These are phyloP conservation scores for Tortricodes alternella DNA, from an alignment of 2,888 invertebrate genomes.

Conservation along the genomic window DNA sequence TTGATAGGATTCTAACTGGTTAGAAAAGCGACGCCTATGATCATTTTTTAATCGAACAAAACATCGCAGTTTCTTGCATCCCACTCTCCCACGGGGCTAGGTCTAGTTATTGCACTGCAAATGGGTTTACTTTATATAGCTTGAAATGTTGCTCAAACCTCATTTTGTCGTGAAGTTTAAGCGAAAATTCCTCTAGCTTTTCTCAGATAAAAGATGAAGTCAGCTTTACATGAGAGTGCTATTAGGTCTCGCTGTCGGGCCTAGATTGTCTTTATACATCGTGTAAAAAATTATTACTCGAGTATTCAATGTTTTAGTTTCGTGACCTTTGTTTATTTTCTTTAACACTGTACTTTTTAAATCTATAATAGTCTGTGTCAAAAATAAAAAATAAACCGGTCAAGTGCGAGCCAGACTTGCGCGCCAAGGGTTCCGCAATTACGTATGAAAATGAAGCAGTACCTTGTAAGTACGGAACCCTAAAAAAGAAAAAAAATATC, in stretches of 20 bases:
- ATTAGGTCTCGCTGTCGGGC: constrained; percentile 10
- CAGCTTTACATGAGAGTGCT: constrained; percentile 27
- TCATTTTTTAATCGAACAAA: constrained; percentile 2
- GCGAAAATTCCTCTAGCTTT: constrained; percentile 22
- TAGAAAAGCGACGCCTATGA: not conserved
- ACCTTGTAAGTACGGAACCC: too few species aligned
- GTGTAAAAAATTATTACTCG: too few species aligned
- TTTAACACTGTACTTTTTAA: too few species aligned
- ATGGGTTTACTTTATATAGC: constrained; percentile 29
- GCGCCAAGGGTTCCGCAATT: too few species aligned
- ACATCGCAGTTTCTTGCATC: constrained; percentile 15
- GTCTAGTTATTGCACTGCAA: constrained; percentile 31
- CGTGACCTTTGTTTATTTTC: too few species aligned
- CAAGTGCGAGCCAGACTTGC: too few species aligned
- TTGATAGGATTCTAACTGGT: not conserved
- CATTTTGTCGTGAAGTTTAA: constrained; percentile 26
- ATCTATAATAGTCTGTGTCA: too few species aligned
- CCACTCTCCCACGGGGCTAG: constrained; percentile 12
- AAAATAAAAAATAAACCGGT: too few species aligned
- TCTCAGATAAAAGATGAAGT: constrained; percentile 27
- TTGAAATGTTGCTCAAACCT: constrained; percentile 30
- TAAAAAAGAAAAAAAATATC: too few species aligned
- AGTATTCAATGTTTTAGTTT: too few species aligned
- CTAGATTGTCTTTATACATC: constrained; percentile 14
- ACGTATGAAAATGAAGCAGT: too few species aligned